Base-by-base conservation (phyloP, 2,113 vertebrate genomes). In the Lutjanus erythropterus region DNA sequence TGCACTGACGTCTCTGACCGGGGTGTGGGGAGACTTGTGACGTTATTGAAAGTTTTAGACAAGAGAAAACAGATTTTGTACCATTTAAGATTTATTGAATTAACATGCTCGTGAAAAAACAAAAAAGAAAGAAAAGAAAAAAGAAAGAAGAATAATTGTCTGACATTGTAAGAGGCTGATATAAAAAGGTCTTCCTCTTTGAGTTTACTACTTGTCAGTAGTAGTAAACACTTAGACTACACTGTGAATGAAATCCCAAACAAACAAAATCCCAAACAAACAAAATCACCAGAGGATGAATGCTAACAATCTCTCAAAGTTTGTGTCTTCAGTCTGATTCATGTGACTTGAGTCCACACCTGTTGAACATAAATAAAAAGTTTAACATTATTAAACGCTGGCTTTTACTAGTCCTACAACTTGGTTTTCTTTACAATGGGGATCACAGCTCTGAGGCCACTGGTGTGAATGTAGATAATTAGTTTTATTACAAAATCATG, bases 1-100 rank as follows among this genome's bases (percentile, higher is more conserved):
- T 83, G 75, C 52, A 27, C 27, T 75, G 25, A 81, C 76, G 55
- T 80, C 71, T 55, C 44, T n/a, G 18, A 2, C 9, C 10, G 39
- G 47, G 35, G 6, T 25, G 21, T n/a, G 47, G 47, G 47, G 0
- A 37, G 6, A 67, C 9, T 1, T 59, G 6, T 3, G 53, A 44
- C n/a, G 9, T 23, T 31, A 23, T 1, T 10, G 42, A 72, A 46
- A 12, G 55, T 68, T 52, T 72, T 0, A 11, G 35, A 64, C 25
- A 46, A 59, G 10, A 31, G 14, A 41, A 71, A 71, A 67, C 66
- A 9, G 44, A 47, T 61, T 67, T 56, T 6, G 4, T 21, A 3
- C 15, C 10, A 27, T 61, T 35, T 18, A 14, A 2, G 56, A 75
- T 46, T 37, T 8, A 39, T 23, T 47, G 25, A 19, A 19, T 47